phyloP scores from a whole-genome alignment of 2,797 vertebrate genomes.

The Neopelma chrysocephalum region DNA sequence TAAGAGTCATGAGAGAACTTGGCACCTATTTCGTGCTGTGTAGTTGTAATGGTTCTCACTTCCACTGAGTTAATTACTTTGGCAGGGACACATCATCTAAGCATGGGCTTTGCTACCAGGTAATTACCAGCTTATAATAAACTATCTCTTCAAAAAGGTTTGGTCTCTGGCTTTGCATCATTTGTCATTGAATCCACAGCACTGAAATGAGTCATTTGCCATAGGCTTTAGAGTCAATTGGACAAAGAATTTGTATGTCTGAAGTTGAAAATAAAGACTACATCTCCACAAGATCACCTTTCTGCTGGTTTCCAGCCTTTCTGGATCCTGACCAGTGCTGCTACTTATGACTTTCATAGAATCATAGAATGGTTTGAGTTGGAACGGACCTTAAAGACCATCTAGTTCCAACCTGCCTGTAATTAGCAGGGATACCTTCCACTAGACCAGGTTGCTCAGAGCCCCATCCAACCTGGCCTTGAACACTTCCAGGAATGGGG shows the following conservation, averaged over 20 bases:
- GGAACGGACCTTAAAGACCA: not conserved
- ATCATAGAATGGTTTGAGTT: not conserved
- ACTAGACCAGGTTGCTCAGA: not conserved
- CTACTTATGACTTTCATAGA: not conserved
- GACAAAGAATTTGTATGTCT: not conserved
- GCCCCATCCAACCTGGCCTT: not conserved
- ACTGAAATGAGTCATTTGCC: not conserved
- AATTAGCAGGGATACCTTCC: too few species aligned
- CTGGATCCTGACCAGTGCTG: not conserved
- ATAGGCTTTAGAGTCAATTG: not conserved
- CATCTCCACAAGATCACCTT: not conserved
- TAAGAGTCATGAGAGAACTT: not conserved
- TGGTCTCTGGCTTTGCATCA: not conserved
- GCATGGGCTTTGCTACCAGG: not conserved
- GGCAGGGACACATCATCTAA: not conserved
- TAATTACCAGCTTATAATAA: conserved; percentile 33
- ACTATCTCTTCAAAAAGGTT: not conserved
- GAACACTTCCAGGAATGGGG: not conserved
- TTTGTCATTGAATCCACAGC: not conserved
- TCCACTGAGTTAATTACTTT: conserved; percentile 9
- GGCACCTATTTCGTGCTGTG: not conserved
- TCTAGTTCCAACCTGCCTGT: not conserved
- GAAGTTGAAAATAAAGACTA: not conserved
- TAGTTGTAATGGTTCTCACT: not conserved
- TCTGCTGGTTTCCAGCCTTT: not conserved